phyloP scores from a whole-genome alignment of 2,888 invertebrate species.

The Diarsia rubi region DNA sequence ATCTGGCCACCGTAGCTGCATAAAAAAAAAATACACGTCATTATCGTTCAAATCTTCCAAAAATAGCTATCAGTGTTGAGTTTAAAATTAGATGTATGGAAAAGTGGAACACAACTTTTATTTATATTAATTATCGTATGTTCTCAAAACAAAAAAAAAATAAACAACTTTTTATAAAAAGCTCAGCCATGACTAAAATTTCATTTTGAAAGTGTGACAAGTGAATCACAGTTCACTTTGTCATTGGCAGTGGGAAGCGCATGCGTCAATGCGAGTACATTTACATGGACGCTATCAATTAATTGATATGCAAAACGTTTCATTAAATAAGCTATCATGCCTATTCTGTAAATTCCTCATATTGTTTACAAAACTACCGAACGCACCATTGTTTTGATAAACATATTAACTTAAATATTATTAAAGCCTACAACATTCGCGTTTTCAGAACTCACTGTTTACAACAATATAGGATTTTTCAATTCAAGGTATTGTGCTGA shows the following conservation, averaged over 20 bases:
- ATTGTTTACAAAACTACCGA: slow-evolving; percentile 1
- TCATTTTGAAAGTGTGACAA: slow-evolving; percentile 18
- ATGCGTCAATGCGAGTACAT: slow-evolving; percentile 41
- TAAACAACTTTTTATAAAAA: neutral
- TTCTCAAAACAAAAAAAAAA: neutral
- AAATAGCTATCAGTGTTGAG: neutral
- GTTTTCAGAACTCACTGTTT: neutral
- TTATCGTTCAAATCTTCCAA: no score
- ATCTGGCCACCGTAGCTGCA: neutral
- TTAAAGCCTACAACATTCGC: neutral
- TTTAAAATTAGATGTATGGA: neutral
- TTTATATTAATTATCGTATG: neutral
- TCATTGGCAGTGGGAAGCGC: slow-evolving; percentile 4
- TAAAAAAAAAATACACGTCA: no score
- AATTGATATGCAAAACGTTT: slow-evolving; percentile 42
- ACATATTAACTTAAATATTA: neutral
- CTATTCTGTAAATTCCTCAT: slow-evolving; percentile 3
- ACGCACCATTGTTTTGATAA: neutral
- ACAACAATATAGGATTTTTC: neutral
- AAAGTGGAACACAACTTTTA: neutral
- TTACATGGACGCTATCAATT: slow-evolving; percentile 33
- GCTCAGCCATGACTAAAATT: neutral
- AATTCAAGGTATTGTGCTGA: neutral
- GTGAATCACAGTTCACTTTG: slow-evolving; percentile 24
- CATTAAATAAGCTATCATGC: slow-evolving; percentile 46